A percentile compares a stretch with the other conserved stretches of the same genome.
phyloP scores from a whole-genome alignment of 23 tunicate genomes.

The Aplidium turbinatum region DNA sequence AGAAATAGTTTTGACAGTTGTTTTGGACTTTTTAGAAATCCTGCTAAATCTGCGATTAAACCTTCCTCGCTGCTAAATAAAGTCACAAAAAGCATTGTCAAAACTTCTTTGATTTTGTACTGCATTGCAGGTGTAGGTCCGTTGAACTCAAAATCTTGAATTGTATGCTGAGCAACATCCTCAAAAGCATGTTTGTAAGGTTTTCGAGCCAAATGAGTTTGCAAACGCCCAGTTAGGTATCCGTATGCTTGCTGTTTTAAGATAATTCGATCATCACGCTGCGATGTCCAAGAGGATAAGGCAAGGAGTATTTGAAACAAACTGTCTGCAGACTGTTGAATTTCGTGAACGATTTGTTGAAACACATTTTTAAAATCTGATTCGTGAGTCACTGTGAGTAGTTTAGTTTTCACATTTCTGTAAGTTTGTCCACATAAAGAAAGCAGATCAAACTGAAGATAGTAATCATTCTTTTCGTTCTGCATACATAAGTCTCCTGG shows the following conservation, averaged over 20 bases:
- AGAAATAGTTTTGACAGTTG: conserved; percentile 14
- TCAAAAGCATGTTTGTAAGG: background rate
- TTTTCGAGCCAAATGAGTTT: background rate
- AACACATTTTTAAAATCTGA: background rate
- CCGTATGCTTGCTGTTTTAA: too few relatives aligned
- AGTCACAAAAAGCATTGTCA: conserved; percentile 8
- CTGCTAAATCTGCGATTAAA: conserved; percentile 10
- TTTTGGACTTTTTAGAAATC: conserved; percentile 19
- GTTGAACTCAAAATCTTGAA: too few relatives aligned
- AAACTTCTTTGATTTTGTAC: conserved; percentile 16
- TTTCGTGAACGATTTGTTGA: conserved; percentile 7
- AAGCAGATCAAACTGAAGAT: conserved; percentile 8
- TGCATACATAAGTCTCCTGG: conserved; percentile 17
- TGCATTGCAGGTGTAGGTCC: too few relatives aligned
- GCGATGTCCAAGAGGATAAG: conserved; percentile 15
- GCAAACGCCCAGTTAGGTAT: background rate
- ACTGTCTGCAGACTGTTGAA: conserved; percentile 25
- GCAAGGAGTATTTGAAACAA: conserved; percentile 31
- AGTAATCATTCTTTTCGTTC: background rate
- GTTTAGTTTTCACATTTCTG: background rate
- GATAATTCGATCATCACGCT: background rate
- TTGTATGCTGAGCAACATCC: conserved; percentile 4
- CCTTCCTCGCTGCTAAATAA: conserved; percentile 12
- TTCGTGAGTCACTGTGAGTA: background rate
- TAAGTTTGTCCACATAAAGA: conserved; percentile 15